A percentile compares a stretch with the other conserved stretches of the same genome.
Evolutionary conservation across 2,113 vertebrate species (phyloP).

Genomic region (Oostethus manadensis): DNA sequence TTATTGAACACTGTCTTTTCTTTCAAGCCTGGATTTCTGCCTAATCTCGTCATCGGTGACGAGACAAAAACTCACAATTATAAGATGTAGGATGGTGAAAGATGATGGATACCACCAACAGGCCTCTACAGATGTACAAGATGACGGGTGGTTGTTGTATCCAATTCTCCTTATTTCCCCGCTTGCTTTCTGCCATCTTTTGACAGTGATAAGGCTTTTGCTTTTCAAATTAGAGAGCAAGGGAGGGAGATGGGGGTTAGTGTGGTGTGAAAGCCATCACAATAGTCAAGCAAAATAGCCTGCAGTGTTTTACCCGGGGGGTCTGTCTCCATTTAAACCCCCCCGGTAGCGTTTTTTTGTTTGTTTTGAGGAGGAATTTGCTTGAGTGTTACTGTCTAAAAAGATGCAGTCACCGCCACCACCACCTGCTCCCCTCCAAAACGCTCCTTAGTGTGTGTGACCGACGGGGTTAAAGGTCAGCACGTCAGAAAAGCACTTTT

Average conservation of each 20-base stretch:
- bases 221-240: constrained; percentile 43
- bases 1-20: neutral
- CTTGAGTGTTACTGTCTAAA: constrained; percentile 34
- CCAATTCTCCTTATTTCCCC: constrained; percentile 45
- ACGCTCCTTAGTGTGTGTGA: constrained; percentile 14
- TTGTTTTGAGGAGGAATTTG: constrained; percentile 25
- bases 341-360: constrained; percentile 10
- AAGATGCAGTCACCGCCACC: constrained; percentile 32
- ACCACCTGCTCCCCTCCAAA: constrained; percentile 48
- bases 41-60: neutral
- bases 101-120: too few relatives aligned
- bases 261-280: constrained; percentile 48
- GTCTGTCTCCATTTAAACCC: constrained; percentile 37
- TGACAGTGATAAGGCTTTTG: constrained; percentile 54
- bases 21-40: neutral
- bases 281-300: constrained; percentile 55
- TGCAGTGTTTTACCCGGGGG: constrained; percentile 44
- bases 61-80: neutral
- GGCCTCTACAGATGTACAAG: too few relatives aligned
- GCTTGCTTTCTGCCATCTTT: constrained; percentile 51
- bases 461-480: neutral
- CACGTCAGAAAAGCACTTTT: neutral
- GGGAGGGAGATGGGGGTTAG: neutral
- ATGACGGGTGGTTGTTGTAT: neutral
- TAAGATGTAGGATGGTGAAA: neutral